Base-by-base conservation (phyloP, 1,140 invertebrate genomes). In the Prorops nasuta region DNA sequence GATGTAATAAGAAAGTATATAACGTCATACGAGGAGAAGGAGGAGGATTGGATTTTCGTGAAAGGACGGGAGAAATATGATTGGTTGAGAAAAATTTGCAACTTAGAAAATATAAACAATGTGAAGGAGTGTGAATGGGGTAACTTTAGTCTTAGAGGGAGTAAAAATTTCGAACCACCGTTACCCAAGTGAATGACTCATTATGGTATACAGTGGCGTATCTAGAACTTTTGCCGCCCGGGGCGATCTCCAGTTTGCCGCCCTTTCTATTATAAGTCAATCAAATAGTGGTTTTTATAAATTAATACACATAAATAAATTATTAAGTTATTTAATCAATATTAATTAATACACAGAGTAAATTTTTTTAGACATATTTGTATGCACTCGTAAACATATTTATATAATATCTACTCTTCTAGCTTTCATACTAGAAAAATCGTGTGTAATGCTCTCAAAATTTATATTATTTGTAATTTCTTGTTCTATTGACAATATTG, bases 401-500 rank as follows among this genome's bases (percentile, higher is more conserved):
- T 28, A 28, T 28, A 28, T 28, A 28, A 28, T 28, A 28, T 28
- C 24, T 28, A 28, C 24, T 28, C 24, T 28, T 28, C 21, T 24
- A 9, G 24, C 41, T 24, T 43, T 43, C 15, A 43, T 43, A n/a
- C 14, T 17, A 24, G 20, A 8, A 43, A 43, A 43, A 28, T 43
- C 15, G 12, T 24, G 7, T 4, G 28, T 43, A 6, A 43, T 31
- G 15, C 20, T 10, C 7, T 47, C 35, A 24, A 16, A 24, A 16
- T 47, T 38, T 15, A 47, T 37, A n/a, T 6, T 38, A n/a, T 19
- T 17, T n/a, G 44, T 22, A 6, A 24, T 24, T 22, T 38, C 18
- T 12, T 24, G 4, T 37, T 47, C 44, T 22, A 47, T 38, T 12
- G 35, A 37, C 19, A 47, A 17, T 21, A 47, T 28, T 47, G 44